Conservation (phyloP, 2,797 vertebrate genomes). For the Coregonus sp. region DNA sequence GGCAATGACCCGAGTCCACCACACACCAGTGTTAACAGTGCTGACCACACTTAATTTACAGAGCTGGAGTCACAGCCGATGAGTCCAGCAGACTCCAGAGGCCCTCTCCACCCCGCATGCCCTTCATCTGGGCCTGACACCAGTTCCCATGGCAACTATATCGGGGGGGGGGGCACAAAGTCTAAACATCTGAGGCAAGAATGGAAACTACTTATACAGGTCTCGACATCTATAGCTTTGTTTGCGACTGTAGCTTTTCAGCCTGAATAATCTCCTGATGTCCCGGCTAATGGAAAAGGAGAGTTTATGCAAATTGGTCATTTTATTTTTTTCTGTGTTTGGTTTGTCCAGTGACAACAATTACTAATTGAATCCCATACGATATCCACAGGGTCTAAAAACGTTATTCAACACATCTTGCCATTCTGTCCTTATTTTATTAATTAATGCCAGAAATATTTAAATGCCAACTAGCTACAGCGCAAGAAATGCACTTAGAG, state of each 20-base stretch:
- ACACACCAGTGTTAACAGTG: conserved; percentile 5
- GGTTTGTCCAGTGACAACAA: conserved; percentile 8
- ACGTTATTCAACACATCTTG: conserved; percentile 4
- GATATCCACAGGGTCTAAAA: conserved; percentile 14
- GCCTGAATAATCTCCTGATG: conserved; percentile 20
- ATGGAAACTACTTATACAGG: conserved; percentile 49
- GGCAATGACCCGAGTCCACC: not conserved
- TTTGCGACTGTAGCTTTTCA: conserved; percentile 43
- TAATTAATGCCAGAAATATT: conserved; percentile 36
- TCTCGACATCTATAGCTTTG: conserved; percentile 62
- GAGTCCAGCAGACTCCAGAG: conserved; percentile 27
- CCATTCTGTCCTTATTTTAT: conserved; percentile 27
- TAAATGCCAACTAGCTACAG: conserved; percentile 46
- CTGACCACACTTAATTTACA: conserved; percentile 18
- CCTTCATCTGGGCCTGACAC: conserved; percentile 63
- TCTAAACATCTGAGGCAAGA: conserved; percentile 44
- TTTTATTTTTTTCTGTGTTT: conserved; percentile 17
- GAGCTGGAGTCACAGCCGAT: conserved; percentile 16
- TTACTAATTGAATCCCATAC: conserved; percentile 14
- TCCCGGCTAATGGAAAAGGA: conserved; percentile 27
- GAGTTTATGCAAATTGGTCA: conserved; percentile 34
- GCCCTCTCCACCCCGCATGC: conserved; percentile 49
- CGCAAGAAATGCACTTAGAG: conserved; percentile 45
- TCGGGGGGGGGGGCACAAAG: conserved; percentile 69
- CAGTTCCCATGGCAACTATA: conserved; percentile 77